Evolutionary conservation across 37 sponge, comb jelly and placozoan species (phyloP).

Genomic region (Hormiphora californensis): DNA sequence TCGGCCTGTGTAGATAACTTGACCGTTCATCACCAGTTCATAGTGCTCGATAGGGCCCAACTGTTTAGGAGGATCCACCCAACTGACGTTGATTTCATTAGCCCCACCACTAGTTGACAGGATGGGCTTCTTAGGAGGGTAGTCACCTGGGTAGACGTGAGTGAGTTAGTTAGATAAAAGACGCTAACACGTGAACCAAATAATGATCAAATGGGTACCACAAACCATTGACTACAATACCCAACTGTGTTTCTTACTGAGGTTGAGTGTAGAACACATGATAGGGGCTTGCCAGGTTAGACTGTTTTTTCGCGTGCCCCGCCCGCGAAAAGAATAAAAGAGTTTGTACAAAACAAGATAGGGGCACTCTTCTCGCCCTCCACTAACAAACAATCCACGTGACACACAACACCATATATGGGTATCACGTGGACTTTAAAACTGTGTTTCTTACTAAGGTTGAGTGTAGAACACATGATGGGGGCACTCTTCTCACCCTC

Average conservation of each 20-base stretch:
- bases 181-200: no score
- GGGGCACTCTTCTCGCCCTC: constrained; percentile 49
- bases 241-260: no score
- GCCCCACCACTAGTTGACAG: constrained; percentile 35
- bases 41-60: constrained; percentile 45
- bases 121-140: constrained; percentile 52
- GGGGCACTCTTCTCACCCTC: constrained; percentile 49
- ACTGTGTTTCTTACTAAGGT: constrained; percentile 38
- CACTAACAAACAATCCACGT: no score
- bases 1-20: not conserved
- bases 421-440: no score
- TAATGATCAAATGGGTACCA: no score
- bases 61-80: constrained; percentile 50
- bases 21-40: constrained; percentile 54
- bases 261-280: constrained; percentile 41
- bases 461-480: constrained; percentile 37
- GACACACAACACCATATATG: no score
- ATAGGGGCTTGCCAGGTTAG: no score
- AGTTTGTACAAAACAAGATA: no score
- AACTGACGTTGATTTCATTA: constrained; percentile 44
- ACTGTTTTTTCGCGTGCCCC: no score
- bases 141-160: constrained; percentile 11
- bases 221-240: no score
- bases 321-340: no score
- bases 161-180: no score